A percentile compares a stretch with the other conserved stretches of the same genome.
Evolutionary conservation across 1,140 invertebrate species (phyloP).

Genomic region (Drosophila ohnishii): DNA sequence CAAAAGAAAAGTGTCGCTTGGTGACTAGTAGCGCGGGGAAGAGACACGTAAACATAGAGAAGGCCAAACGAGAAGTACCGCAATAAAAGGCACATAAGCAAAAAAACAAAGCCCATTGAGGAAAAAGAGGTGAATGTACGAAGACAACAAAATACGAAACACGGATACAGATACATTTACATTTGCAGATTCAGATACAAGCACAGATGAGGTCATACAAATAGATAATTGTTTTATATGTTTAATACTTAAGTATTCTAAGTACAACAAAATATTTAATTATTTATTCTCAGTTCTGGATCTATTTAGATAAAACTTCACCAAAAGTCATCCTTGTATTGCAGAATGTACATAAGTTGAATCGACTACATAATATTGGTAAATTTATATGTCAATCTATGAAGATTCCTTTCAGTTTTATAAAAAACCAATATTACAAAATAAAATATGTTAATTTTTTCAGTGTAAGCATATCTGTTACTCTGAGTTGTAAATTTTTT

Average conservation of each 20-base stretch:
- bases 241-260: no score
- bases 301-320: no score
- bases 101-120: constrained; percentile 38
- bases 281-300: no score
- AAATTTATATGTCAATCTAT: background rate
- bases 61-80: constrained; percentile 59
- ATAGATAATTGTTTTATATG: background rate
- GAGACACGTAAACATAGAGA: constrained; percentile 27
- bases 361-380: no score
- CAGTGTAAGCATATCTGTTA: background rate
- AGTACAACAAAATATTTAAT: no score
- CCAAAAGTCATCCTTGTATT: no score
- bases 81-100: constrained; percentile 39
- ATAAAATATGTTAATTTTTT: background rate
- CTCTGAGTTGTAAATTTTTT: background rate
- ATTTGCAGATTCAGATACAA: constrained; percentile 5
- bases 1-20: constrained; percentile 65
- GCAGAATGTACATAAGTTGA: no score
- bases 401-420: background rate
- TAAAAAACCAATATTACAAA: no score
- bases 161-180: constrained; percentile 17
- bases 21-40: constrained; percentile 13
- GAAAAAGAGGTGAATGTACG: constrained; percentile 64
- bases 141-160: constrained; percentile 31
- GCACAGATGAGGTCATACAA: background rate